Conservation (phyloP, 2,113 vertebrate species). For the Myotis davidii region DNA sequence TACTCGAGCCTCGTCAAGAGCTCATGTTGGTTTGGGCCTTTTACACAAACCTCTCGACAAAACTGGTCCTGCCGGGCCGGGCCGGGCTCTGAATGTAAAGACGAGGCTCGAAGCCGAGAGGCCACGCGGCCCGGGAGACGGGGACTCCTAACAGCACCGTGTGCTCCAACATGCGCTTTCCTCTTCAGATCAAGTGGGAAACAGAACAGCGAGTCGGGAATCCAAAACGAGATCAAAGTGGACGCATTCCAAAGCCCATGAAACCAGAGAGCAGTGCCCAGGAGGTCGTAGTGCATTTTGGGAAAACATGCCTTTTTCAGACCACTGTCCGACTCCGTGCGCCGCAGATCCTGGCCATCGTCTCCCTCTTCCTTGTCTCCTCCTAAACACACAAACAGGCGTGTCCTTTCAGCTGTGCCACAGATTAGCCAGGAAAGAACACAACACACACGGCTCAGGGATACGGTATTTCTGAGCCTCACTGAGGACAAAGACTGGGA, state of each 20-base stretch:
- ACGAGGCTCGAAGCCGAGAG: not conserved
- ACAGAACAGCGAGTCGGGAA: not conserved
- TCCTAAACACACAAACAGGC: constrained; percentile 82
- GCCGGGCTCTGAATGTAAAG: not conserved
- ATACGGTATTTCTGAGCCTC: not conserved
- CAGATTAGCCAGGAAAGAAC: not conserved
- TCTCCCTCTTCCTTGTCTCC: constrained; percentile 93
- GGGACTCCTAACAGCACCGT: no score
- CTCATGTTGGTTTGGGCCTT: no score
- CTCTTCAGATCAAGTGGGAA: not conserved
- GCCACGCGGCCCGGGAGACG: fast-evolving
- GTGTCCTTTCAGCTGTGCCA: not conserved
- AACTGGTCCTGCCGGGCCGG: not conserved
- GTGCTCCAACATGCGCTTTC: not conserved
- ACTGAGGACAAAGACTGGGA: not conserved
- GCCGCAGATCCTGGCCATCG: constrained; percentile 92
- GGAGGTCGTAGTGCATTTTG: not conserved
- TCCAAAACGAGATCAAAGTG: not conserved
- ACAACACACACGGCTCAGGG: not conserved
- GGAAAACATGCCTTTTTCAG: constrained; percentile 93
- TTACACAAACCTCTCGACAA: not conserved
- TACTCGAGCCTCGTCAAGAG: not conserved
- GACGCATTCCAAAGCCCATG: not conserved
- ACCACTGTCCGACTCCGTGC: constrained; percentile 95
- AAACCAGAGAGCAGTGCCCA: no score